Conservation (phyloP, 2,888 invertebrate genomes). For the Vesta saturnalis region DNA sequence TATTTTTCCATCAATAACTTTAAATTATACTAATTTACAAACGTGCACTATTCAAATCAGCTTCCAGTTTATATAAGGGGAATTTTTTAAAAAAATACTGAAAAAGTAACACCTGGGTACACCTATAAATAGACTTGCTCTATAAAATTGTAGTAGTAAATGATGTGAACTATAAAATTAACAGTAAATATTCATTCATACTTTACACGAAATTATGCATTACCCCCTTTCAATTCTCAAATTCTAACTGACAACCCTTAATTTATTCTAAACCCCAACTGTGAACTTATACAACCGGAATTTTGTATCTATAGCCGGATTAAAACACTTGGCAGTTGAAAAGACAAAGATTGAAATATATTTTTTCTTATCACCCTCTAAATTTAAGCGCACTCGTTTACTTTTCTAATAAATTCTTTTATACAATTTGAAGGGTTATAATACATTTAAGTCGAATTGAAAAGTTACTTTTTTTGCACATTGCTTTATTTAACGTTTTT, state of each 20-base stretch:
- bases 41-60: background rate
- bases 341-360: background rate
- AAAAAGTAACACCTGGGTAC: slow-evolving; percentile 30
- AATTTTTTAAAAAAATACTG: slow-evolving; percentile 15
- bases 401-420: background rate
- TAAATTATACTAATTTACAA: background rate
- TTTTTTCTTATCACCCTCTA: slow-evolving; percentile 6
- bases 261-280: slow-evolving; percentile 31
- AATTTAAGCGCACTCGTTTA: background rate
- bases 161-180: slow-evolving; percentile 29
- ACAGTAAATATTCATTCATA: slow-evolving; percentile 29
- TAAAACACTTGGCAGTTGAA: slow-evolving; percentile 2
- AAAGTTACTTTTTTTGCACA: no score
- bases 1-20: slow-evolving; percentile 19
- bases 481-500: no score
- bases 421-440: no score
- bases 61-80: background rate
- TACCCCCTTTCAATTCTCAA: slow-evolving; percentile 23
- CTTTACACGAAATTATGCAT: slow-evolving; percentile 26
- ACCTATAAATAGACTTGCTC: slow-evolving; percentile 17
- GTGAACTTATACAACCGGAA: slow-evolving; percentile 23
- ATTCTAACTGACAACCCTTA: slow-evolving; percentile 26
- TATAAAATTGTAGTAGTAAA: slow-evolving; percentile 12
- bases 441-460: no score
- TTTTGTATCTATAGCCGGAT: slow-evolving; percentile 8